Evolutionary conservation across 2,888 invertebrate genomes (phyloP).

Genomic region (Aleiodes testaceus): DNA sequence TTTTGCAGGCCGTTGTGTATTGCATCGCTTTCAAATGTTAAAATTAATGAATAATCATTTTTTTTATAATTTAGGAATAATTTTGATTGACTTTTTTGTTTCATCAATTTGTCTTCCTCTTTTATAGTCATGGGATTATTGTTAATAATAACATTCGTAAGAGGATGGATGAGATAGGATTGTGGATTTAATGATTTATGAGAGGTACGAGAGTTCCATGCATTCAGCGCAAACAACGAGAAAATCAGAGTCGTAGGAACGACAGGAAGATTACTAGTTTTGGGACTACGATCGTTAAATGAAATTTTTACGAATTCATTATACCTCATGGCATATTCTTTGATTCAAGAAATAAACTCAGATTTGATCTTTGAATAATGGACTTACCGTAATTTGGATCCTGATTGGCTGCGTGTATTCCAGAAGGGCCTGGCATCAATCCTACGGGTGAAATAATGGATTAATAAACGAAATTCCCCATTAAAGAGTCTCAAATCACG

Average conservation of each 20-base stretch:
- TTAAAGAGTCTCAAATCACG: no score
- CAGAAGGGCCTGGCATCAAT: conserved; percentile 89
- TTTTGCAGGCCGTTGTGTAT: background rate
- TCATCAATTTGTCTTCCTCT: conserved; percentile 26
- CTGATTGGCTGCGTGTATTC: conserved; percentile 82
- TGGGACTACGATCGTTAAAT: conserved; percentile 68
- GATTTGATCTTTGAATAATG: conserved; percentile 54
- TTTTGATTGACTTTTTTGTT: background rate
- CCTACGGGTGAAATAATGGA: conserved; percentile 74
- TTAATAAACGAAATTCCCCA: no score
- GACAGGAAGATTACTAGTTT: conserved; percentile 69
- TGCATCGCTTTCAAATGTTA: conserved; percentile 6
- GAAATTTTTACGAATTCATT: conserved; percentile 53
- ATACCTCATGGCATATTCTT: conserved; percentile 37
- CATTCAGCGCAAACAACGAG: conserved; percentile 72
- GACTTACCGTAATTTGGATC: conserved; percentile 86
- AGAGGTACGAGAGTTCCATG: conserved; percentile 73
- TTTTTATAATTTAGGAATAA: conserved; percentile 27
- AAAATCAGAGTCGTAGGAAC: conserved; percentile 70
- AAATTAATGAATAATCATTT: conserved; percentile 31
- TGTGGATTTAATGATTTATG: conserved; percentile 55
- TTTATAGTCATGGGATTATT: conserved; percentile 21
- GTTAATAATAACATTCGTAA: conserved; percentile 23
- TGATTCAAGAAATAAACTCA: conserved; percentile 14
- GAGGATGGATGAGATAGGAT: conserved; percentile 21